phyloP scores from a whole-genome alignment of 2,113 vertebrate species.

The Oceanites oceanicus region DNA sequence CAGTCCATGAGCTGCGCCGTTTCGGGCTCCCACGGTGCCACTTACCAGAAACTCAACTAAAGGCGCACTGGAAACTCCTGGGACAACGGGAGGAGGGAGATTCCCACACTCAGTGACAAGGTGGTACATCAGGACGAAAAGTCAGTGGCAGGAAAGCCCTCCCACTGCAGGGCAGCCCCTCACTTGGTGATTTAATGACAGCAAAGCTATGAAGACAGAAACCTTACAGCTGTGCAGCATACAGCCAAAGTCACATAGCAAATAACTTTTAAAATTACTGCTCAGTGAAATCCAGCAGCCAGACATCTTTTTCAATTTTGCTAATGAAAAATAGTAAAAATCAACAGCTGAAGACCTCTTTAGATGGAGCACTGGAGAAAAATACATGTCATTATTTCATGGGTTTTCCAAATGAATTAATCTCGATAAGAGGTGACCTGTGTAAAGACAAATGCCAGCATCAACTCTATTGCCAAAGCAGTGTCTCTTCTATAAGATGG shows the following conservation, averaged over 20 bases:
- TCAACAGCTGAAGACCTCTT: neutral
- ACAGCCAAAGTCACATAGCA: neutral
- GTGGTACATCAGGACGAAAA: neutral
- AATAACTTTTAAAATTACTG: neutral
- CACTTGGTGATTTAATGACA: neutral
- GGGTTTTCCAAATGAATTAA: neutral
- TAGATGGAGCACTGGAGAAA: neutral
- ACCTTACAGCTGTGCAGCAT: neutral
- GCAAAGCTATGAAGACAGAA: neutral
- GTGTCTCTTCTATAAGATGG: accelerated
- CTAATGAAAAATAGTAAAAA: neutral
- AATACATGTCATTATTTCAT: neutral
- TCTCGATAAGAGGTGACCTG: neutral
- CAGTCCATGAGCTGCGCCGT: accelerated
- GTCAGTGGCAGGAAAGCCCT: neutral
- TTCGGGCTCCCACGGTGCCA: neutral
- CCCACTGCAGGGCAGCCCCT: neutral
- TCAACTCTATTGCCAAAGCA: neutral
- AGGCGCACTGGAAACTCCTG: neutral
- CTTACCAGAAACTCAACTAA: neutral
- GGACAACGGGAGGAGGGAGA: neutral
- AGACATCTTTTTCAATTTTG: neutral
- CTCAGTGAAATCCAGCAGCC: neutral
- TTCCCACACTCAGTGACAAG: neutral
- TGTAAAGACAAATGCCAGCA: neutral